A percentile compares a stretch with the other conserved stretches of the same genome.
These are phyloP conservation scores for Cacatua alba DNA, from an alignment of 2,113 vertebrate genomes.

Conservation along the genomic window DNA sequence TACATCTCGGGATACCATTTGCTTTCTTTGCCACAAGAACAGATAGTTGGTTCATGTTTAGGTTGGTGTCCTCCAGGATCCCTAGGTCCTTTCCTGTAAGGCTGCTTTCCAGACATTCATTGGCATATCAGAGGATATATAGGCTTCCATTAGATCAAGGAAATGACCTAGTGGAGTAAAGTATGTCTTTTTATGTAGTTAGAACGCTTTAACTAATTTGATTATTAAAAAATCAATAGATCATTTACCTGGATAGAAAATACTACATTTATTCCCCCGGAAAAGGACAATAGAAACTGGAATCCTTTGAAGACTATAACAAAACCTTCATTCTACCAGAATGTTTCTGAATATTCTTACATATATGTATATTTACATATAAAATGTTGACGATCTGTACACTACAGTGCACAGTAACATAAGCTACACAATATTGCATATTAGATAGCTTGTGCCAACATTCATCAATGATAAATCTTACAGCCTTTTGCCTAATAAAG, in stretches of 20 bases:
- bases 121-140: not conserved
- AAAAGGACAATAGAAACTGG: not conserved
- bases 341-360: not conserved
- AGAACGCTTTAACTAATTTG: not conserved
- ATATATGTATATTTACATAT: not conserved
- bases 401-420: not conserved
- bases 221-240: not conserved
- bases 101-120: not conserved
- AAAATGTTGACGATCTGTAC: not conserved
- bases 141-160: not conserved
- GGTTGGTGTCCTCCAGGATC: not conserved
- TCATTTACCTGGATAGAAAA: not conserved
- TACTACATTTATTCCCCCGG: not conserved
- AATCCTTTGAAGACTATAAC: not conserved
- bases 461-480: not conserved
- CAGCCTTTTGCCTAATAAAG: not conserved
- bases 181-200: not conserved
- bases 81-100: not conserved
- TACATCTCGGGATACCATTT: not conserved
- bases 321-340: not conserved
- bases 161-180: not conserved
- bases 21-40: not conserved
- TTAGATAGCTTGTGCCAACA: not conserved
- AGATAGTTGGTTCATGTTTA: not conserved
- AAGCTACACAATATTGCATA: not conserved